These are phyloP conservation scores for Pterocles orientalis DNA, from an alignment of 2,113 vertebrate genomes.

Conservation along the genomic window DNA sequence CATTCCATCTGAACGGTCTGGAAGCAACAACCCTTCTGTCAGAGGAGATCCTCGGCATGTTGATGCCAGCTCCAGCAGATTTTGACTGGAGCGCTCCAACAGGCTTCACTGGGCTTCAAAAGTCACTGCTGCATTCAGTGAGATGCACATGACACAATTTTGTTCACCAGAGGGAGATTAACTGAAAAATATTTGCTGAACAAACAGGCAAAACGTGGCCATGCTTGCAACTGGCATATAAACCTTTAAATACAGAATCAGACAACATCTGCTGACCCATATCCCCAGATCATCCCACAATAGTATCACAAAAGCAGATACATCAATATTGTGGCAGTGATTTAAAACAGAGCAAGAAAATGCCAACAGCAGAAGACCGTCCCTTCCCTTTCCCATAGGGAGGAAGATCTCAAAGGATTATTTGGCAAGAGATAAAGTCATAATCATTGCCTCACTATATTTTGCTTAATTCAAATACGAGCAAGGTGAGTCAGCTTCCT, in stretches of 20 bases:
- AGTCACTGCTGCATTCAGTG: not conserved
- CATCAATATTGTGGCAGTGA: not conserved
- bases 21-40: not conserved
- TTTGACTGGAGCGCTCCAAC: not conserved
- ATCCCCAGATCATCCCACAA: not conserved
- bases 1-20: not conserved
- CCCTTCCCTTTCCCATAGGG: not conserved
- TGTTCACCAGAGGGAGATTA: not conserved
- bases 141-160: not conserved
- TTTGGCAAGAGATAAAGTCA: not conserved
- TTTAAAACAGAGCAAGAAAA: not conserved
- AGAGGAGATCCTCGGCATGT: not conserved
- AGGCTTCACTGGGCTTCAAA: not conserved
- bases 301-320: not conserved
- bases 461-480: not conserved
- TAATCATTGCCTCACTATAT: not conserved
- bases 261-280: not conserved
- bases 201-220: not conserved
- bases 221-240: not conserved
- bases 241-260: not conserved
- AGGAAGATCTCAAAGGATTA: not conserved
- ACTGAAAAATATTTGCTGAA: conserved; percentile 1
- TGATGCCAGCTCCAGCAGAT: not conserved
- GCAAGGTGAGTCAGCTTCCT: not conserved
- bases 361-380: not conserved